phyloP scores from a whole-genome alignment of 2,888 invertebrate genomes.

The Agrotis clavis region DNA sequence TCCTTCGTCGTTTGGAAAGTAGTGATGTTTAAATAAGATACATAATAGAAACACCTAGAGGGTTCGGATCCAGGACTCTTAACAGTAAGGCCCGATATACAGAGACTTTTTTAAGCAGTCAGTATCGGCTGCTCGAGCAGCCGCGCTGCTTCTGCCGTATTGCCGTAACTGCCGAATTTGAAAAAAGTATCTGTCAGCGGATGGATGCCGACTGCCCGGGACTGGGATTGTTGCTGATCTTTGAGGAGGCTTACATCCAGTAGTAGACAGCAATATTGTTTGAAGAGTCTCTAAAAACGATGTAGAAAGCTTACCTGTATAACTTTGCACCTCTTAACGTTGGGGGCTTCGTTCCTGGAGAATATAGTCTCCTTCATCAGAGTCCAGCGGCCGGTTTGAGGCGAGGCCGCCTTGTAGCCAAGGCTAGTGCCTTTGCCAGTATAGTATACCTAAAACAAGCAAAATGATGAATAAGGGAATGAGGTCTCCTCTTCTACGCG shows the following conservation, averaged over 20 bases:
- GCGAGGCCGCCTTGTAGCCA: conserved; percentile 94
- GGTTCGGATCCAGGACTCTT: neutral
- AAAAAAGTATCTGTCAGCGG: too few relatives aligned
- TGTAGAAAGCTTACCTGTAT: conserved; percentile 74
- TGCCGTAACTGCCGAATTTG: too few relatives aligned
- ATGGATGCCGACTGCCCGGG: too few relatives aligned
- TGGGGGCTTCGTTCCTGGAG: conserved; percentile 80
- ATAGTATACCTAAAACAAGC: conserved; percentile 92
- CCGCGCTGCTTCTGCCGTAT: too few relatives aligned
- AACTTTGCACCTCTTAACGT: conserved; percentile 82
- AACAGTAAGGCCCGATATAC: too few relatives aligned
- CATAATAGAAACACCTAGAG: neutral
- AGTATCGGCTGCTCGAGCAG: too few relatives aligned
- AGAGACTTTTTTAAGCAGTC: too few relatives aligned
- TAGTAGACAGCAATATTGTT: too few relatives aligned
- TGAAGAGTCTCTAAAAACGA: neutral
- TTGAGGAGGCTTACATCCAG: too few relatives aligned
- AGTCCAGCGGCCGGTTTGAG: conserved; percentile 92
- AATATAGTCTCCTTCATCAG: conserved; percentile 90
- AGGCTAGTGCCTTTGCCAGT: conserved; percentile 96
- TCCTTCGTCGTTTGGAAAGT: neutral
- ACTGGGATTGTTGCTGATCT: too few relatives aligned
- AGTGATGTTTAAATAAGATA: too few relatives aligned
- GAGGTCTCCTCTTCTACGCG: neutral
- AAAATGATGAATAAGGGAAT: neutral